phyloP scores from a whole-genome alignment of 2,113 vertebrate species.

The Hippocampus barbouri region DNA sequence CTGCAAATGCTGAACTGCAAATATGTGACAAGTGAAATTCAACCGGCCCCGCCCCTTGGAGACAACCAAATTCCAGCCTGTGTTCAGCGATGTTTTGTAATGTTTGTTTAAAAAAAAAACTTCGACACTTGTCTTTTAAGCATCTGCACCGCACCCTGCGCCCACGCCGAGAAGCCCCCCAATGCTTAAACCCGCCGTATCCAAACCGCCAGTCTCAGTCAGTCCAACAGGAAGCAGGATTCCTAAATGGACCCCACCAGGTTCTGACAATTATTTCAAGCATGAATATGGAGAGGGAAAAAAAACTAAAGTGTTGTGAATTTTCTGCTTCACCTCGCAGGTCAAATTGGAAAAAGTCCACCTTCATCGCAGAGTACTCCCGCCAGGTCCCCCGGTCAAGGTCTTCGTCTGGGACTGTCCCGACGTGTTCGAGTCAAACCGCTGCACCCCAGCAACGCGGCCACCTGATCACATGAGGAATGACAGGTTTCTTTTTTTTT shows the following conservation, averaged over 20 bases:
- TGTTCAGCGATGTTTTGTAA: too few relatives aligned
- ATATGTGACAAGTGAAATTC: too few relatives aligned
- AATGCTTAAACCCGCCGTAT: slow-evolving; percentile 16
- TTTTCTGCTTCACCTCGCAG: slow-evolving; percentile 49
- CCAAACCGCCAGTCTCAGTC: slow-evolving; percentile 33
- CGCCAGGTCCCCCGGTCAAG: slow-evolving; percentile 79
- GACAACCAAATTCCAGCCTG: too few relatives aligned
- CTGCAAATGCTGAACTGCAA: too few relatives aligned
- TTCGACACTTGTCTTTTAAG: not conserved
- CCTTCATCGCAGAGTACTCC: slow-evolving; percentile 35
- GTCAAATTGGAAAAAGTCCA: slow-evolving; percentile 68
- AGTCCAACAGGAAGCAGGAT: slow-evolving; percentile 69
- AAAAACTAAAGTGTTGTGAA: not conserved
- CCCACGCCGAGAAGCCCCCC: slow-evolving; percentile 40
- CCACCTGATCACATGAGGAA: slow-evolving; percentile 52
- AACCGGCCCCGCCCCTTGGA: too few relatives aligned
- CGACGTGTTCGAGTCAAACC: slow-evolving; percentile 86
- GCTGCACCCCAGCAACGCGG: slow-evolving; percentile 78
- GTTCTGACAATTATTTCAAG: slow-evolving; percentile 48
- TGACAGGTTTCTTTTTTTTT: slow-evolving; percentile 1
- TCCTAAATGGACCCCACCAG: slow-evolving; percentile 87
- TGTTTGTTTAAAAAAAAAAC: too few relatives aligned
- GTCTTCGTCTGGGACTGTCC: slow-evolving; percentile 88
- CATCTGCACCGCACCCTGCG: slow-evolving; percentile 10
- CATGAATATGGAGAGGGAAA: not conserved